A percentile compares a stretch with the other conserved stretches of the same genome.
Evolutionary conservation across 2,797 vertebrate genomes (phyloP).

Genomic region (Syngnathus rostellatus): DNA sequence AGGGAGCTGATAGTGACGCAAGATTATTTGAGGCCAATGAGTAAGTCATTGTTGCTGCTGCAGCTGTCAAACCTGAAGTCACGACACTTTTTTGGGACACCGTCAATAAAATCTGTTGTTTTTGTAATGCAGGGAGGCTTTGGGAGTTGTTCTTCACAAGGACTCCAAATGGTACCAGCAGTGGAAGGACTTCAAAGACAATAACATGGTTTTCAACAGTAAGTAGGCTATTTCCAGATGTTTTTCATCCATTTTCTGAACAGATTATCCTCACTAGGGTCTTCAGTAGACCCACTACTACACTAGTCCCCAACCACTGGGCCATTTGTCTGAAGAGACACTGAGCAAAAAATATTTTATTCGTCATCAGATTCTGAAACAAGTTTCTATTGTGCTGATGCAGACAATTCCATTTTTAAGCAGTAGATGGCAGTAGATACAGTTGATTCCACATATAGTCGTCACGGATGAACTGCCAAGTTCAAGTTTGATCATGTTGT

Average conservation of each 20-base stretch:
- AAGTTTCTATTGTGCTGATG: constrained; percentile 11
- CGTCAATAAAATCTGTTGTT: background rate
- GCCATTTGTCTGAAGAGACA: background rate
- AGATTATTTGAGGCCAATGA: constrained; percentile 83
- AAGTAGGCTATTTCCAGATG: constrained; percentile 44
- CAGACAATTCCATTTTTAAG: background rate
- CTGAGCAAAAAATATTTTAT: background rate
- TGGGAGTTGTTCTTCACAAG: constrained; percentile 86
- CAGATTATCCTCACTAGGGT: background rate
- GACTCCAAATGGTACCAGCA: constrained; percentile 92
- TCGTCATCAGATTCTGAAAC: background rate
- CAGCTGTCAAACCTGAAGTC: background rate
- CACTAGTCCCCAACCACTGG: background rate
- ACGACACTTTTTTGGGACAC: background rate
- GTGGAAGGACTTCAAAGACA: constrained; percentile 94
- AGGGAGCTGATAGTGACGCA: constrained; percentile 61
- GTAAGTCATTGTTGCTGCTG: constrained; percentile 57
- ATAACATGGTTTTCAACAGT: constrained; percentile 87
- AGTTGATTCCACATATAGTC: background rate
- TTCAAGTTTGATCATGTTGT: background rate
- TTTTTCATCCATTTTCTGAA: background rate
- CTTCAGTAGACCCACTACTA: background rate
- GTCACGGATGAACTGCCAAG: background rate
- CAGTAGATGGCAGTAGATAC: constrained; percentile 49
- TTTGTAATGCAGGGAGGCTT: constrained; percentile 69